Base-by-base conservation (phyloP, 1,140 invertebrate species). In the Mya arenaria region DNA sequence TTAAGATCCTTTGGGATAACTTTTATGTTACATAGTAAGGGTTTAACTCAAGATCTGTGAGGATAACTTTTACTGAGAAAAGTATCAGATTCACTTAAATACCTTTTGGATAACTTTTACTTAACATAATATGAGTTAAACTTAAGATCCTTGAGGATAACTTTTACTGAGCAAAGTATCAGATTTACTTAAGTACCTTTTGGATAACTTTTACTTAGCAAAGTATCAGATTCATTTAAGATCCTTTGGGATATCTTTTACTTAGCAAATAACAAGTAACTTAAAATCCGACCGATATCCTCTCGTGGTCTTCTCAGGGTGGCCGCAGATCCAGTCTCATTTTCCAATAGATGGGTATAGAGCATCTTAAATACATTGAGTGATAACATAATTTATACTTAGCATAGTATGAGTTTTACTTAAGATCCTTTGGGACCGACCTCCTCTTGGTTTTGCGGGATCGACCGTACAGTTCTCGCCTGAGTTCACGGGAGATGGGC, bases 401-500 rank as follows among this genome's bases (percentile, higher is more conserved):
- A 17, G 23, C 23, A 25, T 23, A 60, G 56, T n/a, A 32, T 36
- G 30, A 79, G 4, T 37, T 37, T 73, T 39, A 19, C 0, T 56
- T 32, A 66, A 63, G n/a, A 55, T 17, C 13, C 8, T 10, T 34
- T n/a, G 19, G 15, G 25, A 17, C 34, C 17, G 36, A 89, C 87
- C 85, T 88, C 62, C 87, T 85, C 63, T 88, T 90, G 28, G 89
- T 79, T 74, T 69, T 62, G 32, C 93, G 87, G 52, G 93, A 91
- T 52, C 95, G 91, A 44, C 95, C 95, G 91, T 95, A 96, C n/a
- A 96, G 88, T 88, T 96, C 98, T 91, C 97, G 94, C 77, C 98
- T 94, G 34, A 99, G 79, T 71, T 93, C 97, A 85, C 98, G 93
- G 0, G 98, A 99, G 89, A 99, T 99, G 52, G 98, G 98, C 91